Conservation (phyloP, 2,888 invertebrate species). For the Thereva unica region DNA sequence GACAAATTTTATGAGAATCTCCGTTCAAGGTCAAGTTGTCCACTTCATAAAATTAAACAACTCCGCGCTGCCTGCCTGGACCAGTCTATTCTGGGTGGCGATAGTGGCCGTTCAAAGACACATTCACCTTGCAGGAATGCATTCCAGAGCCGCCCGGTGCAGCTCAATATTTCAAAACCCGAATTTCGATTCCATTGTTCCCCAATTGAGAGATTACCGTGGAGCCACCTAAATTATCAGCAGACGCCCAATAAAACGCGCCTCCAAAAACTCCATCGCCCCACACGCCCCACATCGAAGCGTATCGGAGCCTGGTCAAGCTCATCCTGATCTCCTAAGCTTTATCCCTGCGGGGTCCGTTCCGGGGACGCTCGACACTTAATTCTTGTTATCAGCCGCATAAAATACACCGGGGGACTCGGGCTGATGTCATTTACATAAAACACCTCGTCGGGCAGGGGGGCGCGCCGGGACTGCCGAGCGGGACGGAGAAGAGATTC, state of each 20-base stretch:
- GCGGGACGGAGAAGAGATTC: constrained; percentile 18
- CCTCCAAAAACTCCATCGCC: constrained; percentile 19
- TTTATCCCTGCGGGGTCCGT: not conserved
- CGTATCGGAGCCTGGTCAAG: constrained; percentile 32
- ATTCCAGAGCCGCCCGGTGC: constrained; percentile 9
- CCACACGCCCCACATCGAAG: not conserved
- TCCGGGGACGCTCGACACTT: constrained; percentile 3
- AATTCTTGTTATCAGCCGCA: constrained; percentile 33
- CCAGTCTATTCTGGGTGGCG: no score
- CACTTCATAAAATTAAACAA: no score
- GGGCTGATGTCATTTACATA: constrained; percentile 31
- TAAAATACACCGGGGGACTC: constrained; percentile 13
- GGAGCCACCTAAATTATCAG: constrained; percentile 37
- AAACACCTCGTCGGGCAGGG: not conserved
- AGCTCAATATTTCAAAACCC: constrained; percentile 11
- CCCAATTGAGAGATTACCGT: constrained; percentile 33
- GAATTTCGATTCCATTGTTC: constrained; percentile 29
- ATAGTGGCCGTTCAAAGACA: no score
- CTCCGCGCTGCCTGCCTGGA: no score
- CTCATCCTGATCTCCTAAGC: constrained; percentile 19
- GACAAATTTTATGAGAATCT: no score
- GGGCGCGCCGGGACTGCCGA: constrained; percentile 6
- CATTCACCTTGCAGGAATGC: not conserved
- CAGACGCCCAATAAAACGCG: constrained; percentile 35
- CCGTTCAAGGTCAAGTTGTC: no score